These are phyloP conservation scores for Eulithis testata DNA, from an alignment of 2,888 invertebrate species.

Conservation along the genomic window DNA sequence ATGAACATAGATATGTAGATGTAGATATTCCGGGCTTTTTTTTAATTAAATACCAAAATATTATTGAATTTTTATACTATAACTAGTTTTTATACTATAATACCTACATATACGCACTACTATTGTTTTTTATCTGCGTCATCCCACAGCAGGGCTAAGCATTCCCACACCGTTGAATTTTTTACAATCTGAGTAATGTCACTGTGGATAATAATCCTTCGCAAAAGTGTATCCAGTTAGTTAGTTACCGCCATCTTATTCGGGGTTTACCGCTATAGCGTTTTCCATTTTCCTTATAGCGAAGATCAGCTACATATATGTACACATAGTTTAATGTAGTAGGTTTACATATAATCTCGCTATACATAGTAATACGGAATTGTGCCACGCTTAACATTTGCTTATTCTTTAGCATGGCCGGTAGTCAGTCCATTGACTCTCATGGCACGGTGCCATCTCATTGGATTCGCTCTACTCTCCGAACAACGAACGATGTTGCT, in stretches of 20 bases:
- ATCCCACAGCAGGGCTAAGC: too few species aligned
- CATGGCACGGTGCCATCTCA: conserved; percentile 45
- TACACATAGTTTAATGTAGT: background rate
- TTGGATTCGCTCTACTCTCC: conserved; percentile 40
- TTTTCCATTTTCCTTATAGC: background rate
- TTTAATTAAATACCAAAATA: background rate
- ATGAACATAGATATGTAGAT: too few species aligned
- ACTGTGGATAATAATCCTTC: background rate
- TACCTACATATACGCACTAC: background rate
- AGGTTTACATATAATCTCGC: background rate
- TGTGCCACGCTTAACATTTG: conserved; percentile 33
- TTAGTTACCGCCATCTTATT: background rate
- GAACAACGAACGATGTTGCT: conserved; percentile 46
- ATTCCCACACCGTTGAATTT: background rate
- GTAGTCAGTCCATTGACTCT: conserved; percentile 44
- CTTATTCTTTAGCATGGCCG: conserved; percentile 40
- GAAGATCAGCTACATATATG: too few species aligned
- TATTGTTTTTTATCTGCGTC: background rate
- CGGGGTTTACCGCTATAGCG: background rate
- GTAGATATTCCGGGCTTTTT: too few species aligned
- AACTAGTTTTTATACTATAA: background rate
- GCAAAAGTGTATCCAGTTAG: background rate
- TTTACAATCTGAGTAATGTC: background rate
- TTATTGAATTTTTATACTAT: too few species aligned
- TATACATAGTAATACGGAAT: conserved; percentile 22